Evolutionary conservation across 1,140 invertebrate species (phyloP), one percentile per base, ranked within the genome.

Genomic region (Drosophila rhopaloa): DNA sequence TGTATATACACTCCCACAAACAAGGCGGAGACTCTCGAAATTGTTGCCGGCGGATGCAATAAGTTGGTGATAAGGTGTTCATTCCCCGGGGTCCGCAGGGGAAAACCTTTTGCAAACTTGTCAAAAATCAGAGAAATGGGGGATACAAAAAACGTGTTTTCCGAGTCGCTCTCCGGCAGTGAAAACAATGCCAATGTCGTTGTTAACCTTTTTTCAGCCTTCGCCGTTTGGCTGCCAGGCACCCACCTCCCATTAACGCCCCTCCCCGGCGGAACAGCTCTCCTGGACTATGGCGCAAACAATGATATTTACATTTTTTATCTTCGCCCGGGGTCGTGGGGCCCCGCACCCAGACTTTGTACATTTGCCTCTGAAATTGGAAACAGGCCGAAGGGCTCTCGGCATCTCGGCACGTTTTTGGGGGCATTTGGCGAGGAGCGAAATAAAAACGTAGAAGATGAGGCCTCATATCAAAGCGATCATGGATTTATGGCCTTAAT

Each of bases 231-330:
- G 48, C 57, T 37, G 46, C 38, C 63, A 41, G 38, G 29, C 51
- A 41, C 32, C 51, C 46, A 19, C 32, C 53, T 19, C 27, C 54
- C 35, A 59, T 38, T 35, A 61, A 16, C 14, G 13, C 14, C 67
- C 47, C 38, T 32, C 16, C 27, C 16, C 27, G 13, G 38, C n/a
- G 8, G 35, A 54, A 19, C 41, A 32, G 11, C 57, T 53, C 32
- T 43, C 51, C 50, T 57, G 40, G 50, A 70, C 76, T 80, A 70
- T 89, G 84, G 80, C 76, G 68, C 85, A 89, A 89, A 89, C 84
- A 89, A 89, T 89, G 85, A 89, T 89, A 89, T 89, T 89, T 90
- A 84, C 77, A 84, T 89, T 88, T 88, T 88, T 88, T 88, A 84
- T 88, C 83, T 67, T 47, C 62, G 19, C n/a, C 37, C 4, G 9